These are phyloP conservation scores for Amblyopsis hoosieri DNA, from an alignment of 2,797 vertebrate species.

Conservation along the genomic window DNA sequence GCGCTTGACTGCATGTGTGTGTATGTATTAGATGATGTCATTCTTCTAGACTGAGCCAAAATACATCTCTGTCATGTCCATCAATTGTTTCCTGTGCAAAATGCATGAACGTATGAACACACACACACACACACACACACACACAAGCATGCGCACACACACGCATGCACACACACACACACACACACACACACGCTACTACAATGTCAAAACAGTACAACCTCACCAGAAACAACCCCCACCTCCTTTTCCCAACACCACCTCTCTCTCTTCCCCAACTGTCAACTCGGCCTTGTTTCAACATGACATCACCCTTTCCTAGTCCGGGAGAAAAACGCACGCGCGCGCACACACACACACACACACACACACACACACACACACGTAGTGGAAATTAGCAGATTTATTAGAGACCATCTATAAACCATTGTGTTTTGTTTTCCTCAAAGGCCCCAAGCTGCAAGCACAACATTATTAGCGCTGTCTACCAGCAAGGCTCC, in stretches of 20 bases:
- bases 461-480: conserved; percentile 44
- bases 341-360: conserved; percentile 23
- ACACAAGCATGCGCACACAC: not conserved
- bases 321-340: conserved; percentile 25
- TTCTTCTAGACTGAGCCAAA: conserved; percentile 59
- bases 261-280: conserved; percentile 21
- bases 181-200: conserved; percentile 6
- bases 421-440: conserved; percentile 25
- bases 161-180: conserved; percentile 20
- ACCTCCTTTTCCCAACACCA: conserved; percentile 7
- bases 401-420: conserved; percentile 45
- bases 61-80: conserved; percentile 70
- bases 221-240: conserved; percentile 23
- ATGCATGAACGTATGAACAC: not conserved
- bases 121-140: conserved; percentile 3
- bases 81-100: conserved; percentile 66
- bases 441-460: conserved; percentile 35
- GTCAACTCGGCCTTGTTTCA: conserved; percentile 40
- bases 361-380: conserved; percentile 20
- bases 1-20: conserved; percentile 19
- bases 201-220: conserved; percentile 27
- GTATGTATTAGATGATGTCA: conserved; percentile 62
- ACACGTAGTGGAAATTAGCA: conserved; percentile 38
- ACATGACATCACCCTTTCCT: conserved; percentile 72
- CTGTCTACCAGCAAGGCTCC: conserved; percentile 12